Evolutionary conservation across 2,113 vertebrate species (phyloP).

Genomic region (Thamnaconus septentrionalis): DNA sequence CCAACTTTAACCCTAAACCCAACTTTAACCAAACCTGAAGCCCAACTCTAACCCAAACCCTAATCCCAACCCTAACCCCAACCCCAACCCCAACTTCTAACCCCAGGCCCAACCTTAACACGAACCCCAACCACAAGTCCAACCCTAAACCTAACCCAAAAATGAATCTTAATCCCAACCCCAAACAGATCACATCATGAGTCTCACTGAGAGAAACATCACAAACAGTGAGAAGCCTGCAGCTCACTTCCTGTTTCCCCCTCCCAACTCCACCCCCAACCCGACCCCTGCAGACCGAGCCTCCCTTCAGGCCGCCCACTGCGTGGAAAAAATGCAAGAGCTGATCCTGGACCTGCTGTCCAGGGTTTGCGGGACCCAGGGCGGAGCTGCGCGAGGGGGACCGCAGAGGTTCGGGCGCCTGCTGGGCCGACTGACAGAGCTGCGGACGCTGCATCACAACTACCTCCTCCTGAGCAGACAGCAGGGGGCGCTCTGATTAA

Average conservation of each 20-base stretch:
- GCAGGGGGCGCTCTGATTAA: slow-evolving; percentile 56
- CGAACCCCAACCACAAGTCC: too few relatives aligned
- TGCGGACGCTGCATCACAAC: slow-evolving; percentile 86
- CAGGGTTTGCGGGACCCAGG: slow-evolving; percentile 80
- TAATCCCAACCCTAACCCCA: too few relatives aligned
- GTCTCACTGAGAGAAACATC: too few relatives aligned
- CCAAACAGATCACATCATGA: too few relatives aligned
- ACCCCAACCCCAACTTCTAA: too few relatives aligned
- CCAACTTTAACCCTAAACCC: too few relatives aligned
- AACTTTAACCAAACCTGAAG: too few relatives aligned
- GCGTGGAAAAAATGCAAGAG: slow-evolving; percentile 90
- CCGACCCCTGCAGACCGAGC: slow-evolving; percentile 76
- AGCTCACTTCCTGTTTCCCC: too few relatives aligned
- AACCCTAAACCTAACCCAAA: not conserved
- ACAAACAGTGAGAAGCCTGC: too few relatives aligned
- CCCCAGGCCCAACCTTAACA: too few relatives aligned
- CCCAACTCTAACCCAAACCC: too few relatives aligned
- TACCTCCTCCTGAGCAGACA: slow-evolving; percentile 82
- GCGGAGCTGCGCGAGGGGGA: slow-evolving; percentile 77
- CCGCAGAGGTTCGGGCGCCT: slow-evolving; percentile 86
- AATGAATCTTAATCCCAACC: not conserved
- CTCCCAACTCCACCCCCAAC: not conserved
- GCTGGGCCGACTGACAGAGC: slow-evolving; percentile 85
- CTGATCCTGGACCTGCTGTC: slow-evolving; percentile 87
- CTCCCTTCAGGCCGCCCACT: slow-evolving; percentile 79